Percentiles rank a stretch among this genome's conserved stretches.
Conservation (phyloP, 2,797 vertebrate genomes). For the Mormyrops boulengeri region DNA sequence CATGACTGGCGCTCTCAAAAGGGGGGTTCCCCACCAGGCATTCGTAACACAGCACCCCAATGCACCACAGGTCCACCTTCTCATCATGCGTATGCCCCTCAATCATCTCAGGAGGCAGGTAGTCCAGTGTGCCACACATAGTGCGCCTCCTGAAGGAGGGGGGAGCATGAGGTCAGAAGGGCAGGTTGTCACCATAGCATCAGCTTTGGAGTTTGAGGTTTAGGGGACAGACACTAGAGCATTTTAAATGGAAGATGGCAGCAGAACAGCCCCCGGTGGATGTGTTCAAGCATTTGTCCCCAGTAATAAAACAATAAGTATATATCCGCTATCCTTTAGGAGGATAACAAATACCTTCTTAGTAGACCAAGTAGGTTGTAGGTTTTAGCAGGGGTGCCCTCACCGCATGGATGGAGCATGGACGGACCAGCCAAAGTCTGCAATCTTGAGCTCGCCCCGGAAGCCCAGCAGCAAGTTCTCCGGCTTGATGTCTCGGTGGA, state of each 20-base stretch:
- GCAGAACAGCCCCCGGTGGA: background rate
- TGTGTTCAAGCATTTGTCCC: background rate
- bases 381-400: background rate
- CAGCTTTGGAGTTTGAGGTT: background rate
- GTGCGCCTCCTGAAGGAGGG: conserved; percentile 71
- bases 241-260: background rate
- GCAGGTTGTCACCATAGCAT: background rate
- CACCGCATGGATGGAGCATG: conserved; percentile 85
- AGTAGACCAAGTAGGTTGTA: background rate
- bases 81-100: conserved; percentile 79
- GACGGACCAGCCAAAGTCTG: conserved; percentile 91
- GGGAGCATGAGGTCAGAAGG: background rate
- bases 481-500: conserved; percentile 89
- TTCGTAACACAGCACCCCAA: conserved; percentile 82
- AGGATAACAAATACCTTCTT: background rate
- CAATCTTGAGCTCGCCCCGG: conserved; percentile 88
- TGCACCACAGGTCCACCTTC: conserved; percentile 85
- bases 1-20: conserved; percentile 72
- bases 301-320: background rate
- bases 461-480: conserved; percentile 87
- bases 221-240: background rate
- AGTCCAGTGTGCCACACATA: conserved; percentile 86
- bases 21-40: conserved; percentile 81
- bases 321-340: background rate
- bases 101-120: conserved; percentile 85